Percentiles rank a stretch among this genome's conserved stretches.
These are phyloP conservation scores for Metopolophium dirhodum DNA, from an alignment of 1,140 invertebrate genomes.

Conservation along the genomic window DNA sequence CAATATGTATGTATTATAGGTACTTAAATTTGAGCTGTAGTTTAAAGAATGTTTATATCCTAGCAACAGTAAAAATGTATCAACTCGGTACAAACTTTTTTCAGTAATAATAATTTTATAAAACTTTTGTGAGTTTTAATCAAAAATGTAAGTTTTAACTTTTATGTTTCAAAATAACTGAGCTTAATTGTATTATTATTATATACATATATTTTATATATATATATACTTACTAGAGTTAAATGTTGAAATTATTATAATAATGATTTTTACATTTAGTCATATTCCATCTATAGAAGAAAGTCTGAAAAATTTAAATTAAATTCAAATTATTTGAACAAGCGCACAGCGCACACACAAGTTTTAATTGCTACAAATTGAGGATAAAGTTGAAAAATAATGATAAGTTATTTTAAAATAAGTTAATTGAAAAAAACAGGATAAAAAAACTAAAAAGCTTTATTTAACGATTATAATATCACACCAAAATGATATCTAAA, in stretches of 20 bases:
- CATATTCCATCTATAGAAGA: neutral
- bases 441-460: neutral
- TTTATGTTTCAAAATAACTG: neutral
- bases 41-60: neutral
- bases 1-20: neutral
- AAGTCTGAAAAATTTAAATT: constrained; percentile 1
- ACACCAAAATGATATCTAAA: neutral
- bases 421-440: neutral
- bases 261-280: neutral
- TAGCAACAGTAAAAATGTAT: neutral
- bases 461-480: neutral
- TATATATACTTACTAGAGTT: neutral
- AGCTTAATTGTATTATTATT: neutral
- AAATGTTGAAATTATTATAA: neutral
- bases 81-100: neutral
- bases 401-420: neutral
- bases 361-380: neutral
- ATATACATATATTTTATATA: neutral
- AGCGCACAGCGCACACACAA: neutral
- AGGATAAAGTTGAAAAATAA: neutral
- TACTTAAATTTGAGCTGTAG: neutral
- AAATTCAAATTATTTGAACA: constrained; percentile 9
- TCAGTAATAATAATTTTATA: neutral
- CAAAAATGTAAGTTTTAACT: neutral
- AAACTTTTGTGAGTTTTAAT: neutral